A percentile compares a stretch with the other conserved stretches of the same genome.
phyloP scores from a whole-genome alignment of 2,797 vertebrate species.

The Tauraco hartlaubi region DNA sequence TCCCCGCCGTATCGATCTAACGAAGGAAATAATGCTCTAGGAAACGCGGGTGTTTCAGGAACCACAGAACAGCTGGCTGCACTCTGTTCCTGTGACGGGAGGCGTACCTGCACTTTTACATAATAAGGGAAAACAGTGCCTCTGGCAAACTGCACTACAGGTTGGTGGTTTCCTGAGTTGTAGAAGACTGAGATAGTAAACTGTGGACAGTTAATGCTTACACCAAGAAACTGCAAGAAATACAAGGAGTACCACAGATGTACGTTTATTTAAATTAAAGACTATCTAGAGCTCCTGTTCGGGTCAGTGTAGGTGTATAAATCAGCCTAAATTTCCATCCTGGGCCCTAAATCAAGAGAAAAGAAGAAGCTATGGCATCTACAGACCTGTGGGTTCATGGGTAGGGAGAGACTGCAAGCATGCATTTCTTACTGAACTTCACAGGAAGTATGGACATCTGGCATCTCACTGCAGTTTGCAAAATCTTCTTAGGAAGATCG shows the following conservation, averaged over 20 bases:
- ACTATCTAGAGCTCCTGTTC: neutral
- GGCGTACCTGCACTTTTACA: neutral
- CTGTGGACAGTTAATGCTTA: neutral
- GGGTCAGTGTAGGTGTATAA: neutral
- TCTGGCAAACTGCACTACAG: neutral
- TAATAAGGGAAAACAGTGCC: neutral
- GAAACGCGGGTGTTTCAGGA: neutral
- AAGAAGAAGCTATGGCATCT: neutral
- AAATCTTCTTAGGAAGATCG: neutral
- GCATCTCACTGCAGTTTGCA: neutral
- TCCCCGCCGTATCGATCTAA: neutral
- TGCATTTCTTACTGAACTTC: neutral
- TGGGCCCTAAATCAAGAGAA: neutral
- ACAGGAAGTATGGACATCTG: neutral
- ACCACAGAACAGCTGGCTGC: neutral
- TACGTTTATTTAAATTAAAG: neutral
- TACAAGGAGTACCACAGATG: neutral
- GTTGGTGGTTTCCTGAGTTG: neutral
- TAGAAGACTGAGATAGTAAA: neutral
- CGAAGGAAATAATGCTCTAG: neutral
- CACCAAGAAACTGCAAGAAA: neutral
- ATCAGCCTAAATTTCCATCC: neutral
- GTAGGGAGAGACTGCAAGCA: neutral
- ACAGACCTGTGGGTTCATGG: neutral
- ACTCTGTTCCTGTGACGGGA: neutral